Evolutionary conservation across 2,888 invertebrate genomes (phyloP).

Genomic region (Acholoe squamosa): DNA sequence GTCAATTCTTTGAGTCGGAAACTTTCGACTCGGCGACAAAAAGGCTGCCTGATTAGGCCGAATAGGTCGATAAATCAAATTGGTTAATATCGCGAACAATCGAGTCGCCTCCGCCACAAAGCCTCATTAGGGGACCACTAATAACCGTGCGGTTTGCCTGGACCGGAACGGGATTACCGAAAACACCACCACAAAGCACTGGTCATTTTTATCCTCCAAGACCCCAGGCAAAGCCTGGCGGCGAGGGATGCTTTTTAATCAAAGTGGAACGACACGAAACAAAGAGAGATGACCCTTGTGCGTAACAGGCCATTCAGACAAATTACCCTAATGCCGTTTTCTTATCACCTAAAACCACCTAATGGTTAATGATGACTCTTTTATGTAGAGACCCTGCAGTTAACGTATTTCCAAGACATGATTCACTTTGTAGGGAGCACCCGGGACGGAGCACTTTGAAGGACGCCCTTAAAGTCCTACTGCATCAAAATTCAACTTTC

Average conservation of each 20-base stretch:
- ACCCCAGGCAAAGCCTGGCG: background rate
- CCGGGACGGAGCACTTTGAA: background rate
- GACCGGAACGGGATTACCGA: conserved; percentile 29
- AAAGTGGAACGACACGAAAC: conserved; percentile 15
- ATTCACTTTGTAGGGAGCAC: background rate
- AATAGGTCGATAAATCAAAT: conserved; percentile 44
- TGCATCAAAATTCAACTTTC: background rate
- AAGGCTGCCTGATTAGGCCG: conserved; percentile 37
- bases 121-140: conserved; percentile 54
- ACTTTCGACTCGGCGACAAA: conserved; percentile 27
- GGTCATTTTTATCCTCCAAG: conserved; percentile 1
- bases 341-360: conserved; percentile 30
- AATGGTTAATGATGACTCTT: conserved; percentile 3
- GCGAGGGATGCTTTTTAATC: conserved; percentile 19
- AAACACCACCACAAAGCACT: background rate
- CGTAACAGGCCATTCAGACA: conserved; percentile 14
- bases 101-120: conserved; percentile 41
- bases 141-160: conserved; percentile 40
- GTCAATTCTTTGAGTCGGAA: conserved; percentile 35
- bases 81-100: conserved; percentile 52
- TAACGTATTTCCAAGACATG: background rate
- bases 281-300: conserved; percentile 28
- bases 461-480: background rate
- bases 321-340: conserved; percentile 34
- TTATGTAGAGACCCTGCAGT: background rate